phyloP scores from a whole-genome alignment of 2,888 invertebrate species.

The Drosophila diplacantha region DNA sequence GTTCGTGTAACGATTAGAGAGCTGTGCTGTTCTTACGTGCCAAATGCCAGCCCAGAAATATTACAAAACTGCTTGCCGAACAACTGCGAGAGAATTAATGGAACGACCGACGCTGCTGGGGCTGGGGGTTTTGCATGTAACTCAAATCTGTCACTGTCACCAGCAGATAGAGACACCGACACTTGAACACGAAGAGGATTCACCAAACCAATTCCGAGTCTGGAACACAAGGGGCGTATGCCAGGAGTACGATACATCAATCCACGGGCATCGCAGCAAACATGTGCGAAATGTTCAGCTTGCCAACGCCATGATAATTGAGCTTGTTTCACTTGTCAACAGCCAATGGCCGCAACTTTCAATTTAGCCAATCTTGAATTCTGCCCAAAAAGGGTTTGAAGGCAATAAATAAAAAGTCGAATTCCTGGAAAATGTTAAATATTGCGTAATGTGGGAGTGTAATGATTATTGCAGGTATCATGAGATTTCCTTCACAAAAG shows the following conservation, averaged over 20 bases:
- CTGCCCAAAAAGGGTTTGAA: background rate
- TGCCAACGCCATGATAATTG: slow-evolving; percentile 20
- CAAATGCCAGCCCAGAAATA: slow-evolving; percentile 8
- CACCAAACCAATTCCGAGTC: slow-evolving; percentile 11
- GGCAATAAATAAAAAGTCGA: background rate
- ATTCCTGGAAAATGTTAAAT: background rate
- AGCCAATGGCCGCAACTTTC: background rate
- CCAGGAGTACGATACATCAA: slow-evolving; percentile 19
- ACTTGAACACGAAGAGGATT: slow-evolving; percentile 11
- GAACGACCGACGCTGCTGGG: background rate
- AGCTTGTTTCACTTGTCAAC: slow-evolving; percentile 10
- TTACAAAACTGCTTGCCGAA: slow-evolving; percentile 6
- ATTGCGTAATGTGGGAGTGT: background rate
- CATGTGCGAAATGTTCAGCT: slow-evolving; percentile 23
- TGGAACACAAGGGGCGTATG: background rate
- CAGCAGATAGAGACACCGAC: slow-evolving; percentile 17
- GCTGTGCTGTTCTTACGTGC: background rate
- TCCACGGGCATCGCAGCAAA: slow-evolving; percentile 13
- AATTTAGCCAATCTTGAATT: background rate
- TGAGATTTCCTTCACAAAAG: background rate
- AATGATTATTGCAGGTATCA: too few relatives aligned
- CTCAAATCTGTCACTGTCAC: slow-evolving; percentile 42
- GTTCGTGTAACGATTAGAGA: slow-evolving; percentile 1
- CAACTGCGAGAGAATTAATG: slow-evolving; percentile 3
- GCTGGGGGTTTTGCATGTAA: slow-evolving; percentile 14